Evolutionary conservation across 1,140 invertebrate genomes (phyloP).

Genomic region (Cotesia vestalis): DNA sequence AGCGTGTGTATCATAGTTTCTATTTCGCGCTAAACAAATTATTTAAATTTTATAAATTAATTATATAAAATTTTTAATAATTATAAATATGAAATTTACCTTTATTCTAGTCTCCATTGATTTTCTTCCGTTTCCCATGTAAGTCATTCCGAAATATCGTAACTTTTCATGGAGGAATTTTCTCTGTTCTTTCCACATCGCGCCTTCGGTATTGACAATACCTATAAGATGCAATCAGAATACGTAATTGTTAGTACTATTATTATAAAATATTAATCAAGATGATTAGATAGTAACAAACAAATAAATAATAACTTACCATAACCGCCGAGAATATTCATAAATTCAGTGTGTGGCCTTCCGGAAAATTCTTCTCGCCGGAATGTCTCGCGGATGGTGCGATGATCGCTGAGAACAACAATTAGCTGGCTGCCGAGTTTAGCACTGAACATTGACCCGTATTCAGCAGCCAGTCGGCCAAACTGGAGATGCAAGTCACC

Average conservation of each 20-base stretch:
- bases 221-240: conserved; percentile 69
- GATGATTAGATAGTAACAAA: conserved; percentile 7
- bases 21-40: conserved; percentile 75
- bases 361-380: conserved; percentile 85
- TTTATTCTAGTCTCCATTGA: conserved; percentile 87
- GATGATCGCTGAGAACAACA: conserved; percentile 86
- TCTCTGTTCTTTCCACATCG: conserved; percentile 91
- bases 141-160: conserved; percentile 89
- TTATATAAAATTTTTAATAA: neutral
- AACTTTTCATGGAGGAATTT: conserved; percentile 89
- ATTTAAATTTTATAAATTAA: conserved; percentile 1
- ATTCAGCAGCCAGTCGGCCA: conserved; percentile 76
- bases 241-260: conserved; percentile 3
- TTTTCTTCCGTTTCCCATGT: conserved; percentile 79
- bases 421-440: conserved; percentile 81
- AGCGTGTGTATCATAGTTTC: conserved; percentile 75
- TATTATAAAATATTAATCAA: neutral
- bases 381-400: conserved; percentile 84
- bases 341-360: conserved; percentile 83
- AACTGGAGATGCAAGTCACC: conserved; percentile 81
- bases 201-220: conserved; percentile 89
- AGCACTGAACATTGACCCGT: conserved; percentile 84
- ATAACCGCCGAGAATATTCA: conserved; percentile 86
- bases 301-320: conserved; percentile 72
- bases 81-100: conserved; percentile 62